Conservation (phyloP, 92 coral and sea anemone genomes). For the Palythoa caribaeorum region DNA sequence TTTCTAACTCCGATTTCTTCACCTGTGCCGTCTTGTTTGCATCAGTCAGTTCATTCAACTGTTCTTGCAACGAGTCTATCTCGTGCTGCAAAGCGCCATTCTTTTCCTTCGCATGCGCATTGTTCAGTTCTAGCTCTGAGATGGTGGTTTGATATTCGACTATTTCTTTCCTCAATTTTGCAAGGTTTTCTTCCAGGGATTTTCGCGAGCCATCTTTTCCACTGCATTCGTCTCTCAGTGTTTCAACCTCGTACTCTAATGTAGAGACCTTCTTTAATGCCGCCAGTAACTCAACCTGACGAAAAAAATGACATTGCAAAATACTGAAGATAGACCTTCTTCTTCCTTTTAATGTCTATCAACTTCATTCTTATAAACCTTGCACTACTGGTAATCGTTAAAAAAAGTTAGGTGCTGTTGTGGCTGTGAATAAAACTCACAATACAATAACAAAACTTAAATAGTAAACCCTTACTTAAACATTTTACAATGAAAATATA, state of each 20-base stretch:
- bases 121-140: slow-evolving; percentile 76
- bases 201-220: slow-evolving; percentile 70
- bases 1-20: slow-evolving; percentile 78
- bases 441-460: no score
- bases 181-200: slow-evolving; percentile 66
- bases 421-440: no score
- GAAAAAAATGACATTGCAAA: neutral
- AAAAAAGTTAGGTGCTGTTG: no score
- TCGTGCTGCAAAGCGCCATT: slow-evolving; percentile 69
- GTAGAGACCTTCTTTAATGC: slow-evolving; percentile 87
- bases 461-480: no score
- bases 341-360: no score
- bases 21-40: slow-evolving; percentile 69
- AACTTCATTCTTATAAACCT: no score
- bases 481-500: no score
- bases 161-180: slow-evolving; percentile 71
- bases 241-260: slow-evolving; percentile 78
- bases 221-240: slow-evolving; percentile 68
- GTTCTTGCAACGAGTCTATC: slow-evolving; percentile 65
- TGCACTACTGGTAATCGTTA: no score
- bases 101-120: slow-evolving; percentile 67
- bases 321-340: neutral
- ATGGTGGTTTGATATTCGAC: slow-evolving; percentile 82
- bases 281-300: slow-evolving; percentile 74
- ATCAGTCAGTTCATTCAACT: slow-evolving; percentile 67